phyloP scores from a whole-genome alignment of 2,888 invertebrate species.

The Neocrepidodera transversa region DNA sequence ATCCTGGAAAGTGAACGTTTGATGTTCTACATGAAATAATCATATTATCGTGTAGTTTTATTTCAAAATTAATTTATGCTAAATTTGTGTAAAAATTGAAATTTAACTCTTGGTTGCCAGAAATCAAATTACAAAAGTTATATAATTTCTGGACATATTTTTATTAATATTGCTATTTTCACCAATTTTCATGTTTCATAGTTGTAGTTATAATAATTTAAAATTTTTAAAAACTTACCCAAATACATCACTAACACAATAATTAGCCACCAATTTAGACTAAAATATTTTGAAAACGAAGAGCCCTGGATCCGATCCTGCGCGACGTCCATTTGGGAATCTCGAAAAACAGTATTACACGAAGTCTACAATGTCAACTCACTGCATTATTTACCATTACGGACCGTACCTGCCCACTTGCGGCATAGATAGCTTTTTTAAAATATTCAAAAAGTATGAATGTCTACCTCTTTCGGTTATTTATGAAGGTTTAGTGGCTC shows the following conservation, averaged over 20 bases:
- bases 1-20: no score
- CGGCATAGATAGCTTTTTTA: background rate
- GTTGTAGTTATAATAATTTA: no score
- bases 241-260: background rate
- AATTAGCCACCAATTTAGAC: background rate
- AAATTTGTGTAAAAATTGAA: no score
- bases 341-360: background rate
- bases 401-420: background rate
- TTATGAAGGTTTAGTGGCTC: background rate
- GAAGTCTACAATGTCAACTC: conserved; percentile 9
- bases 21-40: no score
- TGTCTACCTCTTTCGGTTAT: background rate
- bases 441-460: conserved; percentile 14
- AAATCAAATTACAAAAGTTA: no score
- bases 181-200: no score
- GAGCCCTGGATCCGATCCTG: background rate
- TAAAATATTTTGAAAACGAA: no score
- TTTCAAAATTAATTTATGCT: no score
- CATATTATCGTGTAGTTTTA: no score
- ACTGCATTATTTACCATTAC: conserved; percentile 14
- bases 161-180: no score
- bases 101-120: no score
- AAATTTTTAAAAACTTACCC: background rate
- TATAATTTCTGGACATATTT: no score
- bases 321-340: background rate